Conservation (phyloP, 2,888 invertebrate species). For the Macrosiphum euphorbiae region DNA sequence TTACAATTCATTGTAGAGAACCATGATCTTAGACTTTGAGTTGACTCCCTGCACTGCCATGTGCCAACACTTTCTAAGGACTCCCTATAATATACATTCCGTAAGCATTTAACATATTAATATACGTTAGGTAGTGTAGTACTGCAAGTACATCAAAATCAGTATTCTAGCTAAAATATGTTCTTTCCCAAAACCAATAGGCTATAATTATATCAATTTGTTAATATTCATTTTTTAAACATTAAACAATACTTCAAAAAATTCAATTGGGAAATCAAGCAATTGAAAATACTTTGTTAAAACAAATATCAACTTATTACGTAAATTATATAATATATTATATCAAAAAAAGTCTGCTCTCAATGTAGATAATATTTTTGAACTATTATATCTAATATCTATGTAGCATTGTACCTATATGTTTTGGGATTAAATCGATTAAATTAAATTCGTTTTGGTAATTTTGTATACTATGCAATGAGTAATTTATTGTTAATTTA, state of each 20-base stretch:
- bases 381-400: background rate
- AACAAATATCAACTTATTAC: background rate
- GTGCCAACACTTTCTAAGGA: background rate
- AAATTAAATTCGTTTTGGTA: background rate
- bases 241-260: background rate
- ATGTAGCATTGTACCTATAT: background rate
- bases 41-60: background rate
- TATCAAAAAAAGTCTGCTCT: background rate
- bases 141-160: background rate
- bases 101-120: background rate
- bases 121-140: too few relatives aligned
- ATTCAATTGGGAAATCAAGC: background rate
- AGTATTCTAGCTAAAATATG: background rate
- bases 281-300: background rate
- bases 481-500: background rate
- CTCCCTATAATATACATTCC: background rate
- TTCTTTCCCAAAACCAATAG: background rate
- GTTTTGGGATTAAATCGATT: background rate
- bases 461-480: background rate
- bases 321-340: background rate
- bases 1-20: background rate
- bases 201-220: background rate
- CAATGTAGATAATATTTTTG: background rate
- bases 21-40: background rate
- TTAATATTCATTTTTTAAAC: background rate